phyloP scores from a whole-genome alignment of 2,113 vertebrate genomes.

The Cavia porcellus region DNA sequence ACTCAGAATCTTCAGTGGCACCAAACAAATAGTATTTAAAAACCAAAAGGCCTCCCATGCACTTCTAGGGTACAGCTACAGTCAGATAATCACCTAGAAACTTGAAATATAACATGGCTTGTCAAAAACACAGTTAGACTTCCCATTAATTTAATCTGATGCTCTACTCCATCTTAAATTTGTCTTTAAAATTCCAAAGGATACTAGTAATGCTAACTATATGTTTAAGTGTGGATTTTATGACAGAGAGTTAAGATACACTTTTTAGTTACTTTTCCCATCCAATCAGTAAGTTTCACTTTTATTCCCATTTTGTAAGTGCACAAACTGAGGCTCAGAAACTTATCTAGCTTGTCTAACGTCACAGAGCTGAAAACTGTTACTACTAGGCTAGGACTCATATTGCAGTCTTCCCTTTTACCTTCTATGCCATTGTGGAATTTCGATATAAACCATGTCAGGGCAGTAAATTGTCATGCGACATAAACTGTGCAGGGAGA shows the following conservation, averaged over 20 bases:
- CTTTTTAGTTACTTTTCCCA: conserved; percentile 7
- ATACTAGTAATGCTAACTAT: neutral
- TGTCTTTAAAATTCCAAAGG: conserved; percentile 50
- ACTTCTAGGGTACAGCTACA: neutral
- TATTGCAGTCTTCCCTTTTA: neutral
- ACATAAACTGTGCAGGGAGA: neutral
- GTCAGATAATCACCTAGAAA: neutral
- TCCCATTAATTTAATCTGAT: neutral
- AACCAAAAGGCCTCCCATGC: neutral
- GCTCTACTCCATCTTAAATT: neutral
- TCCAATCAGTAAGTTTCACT: neutral
- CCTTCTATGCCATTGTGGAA: neutral
- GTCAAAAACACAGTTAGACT: neutral
- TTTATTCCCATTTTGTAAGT: conserved; percentile 3
- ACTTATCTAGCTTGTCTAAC: neutral
- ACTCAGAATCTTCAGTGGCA: neutral
- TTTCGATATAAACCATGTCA: neutral
- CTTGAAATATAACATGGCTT: conserved; percentile 20
- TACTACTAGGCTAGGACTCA: neutral
- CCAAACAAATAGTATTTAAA: neutral
- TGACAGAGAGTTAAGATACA: neutral
- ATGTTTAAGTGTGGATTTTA: neutral
- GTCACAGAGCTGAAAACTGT: neutral
- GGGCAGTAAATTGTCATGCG: neutral
- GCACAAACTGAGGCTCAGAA: neutral